Conservation (phyloP, 1,140 invertebrate genomes). For the Drosophila pruinosa region DNA sequence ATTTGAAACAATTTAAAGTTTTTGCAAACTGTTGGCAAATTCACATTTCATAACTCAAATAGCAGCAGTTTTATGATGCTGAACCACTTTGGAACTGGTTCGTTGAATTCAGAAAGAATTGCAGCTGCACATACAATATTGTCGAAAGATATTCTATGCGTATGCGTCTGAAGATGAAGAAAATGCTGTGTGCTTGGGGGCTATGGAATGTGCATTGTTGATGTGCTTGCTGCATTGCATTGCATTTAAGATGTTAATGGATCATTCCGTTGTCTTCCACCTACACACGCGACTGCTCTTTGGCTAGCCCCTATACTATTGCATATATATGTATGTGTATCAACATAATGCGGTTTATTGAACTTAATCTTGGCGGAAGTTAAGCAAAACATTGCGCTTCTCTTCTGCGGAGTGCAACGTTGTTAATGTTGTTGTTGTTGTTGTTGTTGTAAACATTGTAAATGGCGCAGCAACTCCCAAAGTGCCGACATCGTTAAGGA, state of each 20-base stretch:
- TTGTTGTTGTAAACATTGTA: conserved; percentile 33
- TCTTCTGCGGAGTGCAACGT: not conserved
- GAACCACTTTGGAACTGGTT: not conserved
- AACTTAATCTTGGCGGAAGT: conserved; percentile 69
- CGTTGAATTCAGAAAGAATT: not conserved
- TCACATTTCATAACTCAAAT: not conserved
- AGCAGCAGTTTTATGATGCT: not conserved
- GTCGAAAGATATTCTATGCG: not conserved
- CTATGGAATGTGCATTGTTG: not conserved
- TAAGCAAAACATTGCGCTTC: conserved; percentile 31
- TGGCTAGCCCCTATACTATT: not conserved
- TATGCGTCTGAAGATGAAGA: not conserved
- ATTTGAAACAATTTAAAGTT: no score
- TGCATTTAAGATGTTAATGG: not conserved
- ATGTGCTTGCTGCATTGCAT: not conserved
- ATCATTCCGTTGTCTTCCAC: conserved; percentile 13
- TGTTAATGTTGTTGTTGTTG: conserved; percentile 6
- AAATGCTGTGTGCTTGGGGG: no score
- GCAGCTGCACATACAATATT: not conserved
- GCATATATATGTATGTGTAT: not conserved
- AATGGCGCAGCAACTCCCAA: conserved; percentile 55
- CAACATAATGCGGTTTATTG: conserved; percentile 52
- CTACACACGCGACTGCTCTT: not conserved
- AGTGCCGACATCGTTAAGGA: conserved; percentile 12
- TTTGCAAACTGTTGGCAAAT: not conserved